Evolutionary conservation across 2,888 invertebrate species (phyloP).

Genomic region (Oscheius sp.): DNA sequence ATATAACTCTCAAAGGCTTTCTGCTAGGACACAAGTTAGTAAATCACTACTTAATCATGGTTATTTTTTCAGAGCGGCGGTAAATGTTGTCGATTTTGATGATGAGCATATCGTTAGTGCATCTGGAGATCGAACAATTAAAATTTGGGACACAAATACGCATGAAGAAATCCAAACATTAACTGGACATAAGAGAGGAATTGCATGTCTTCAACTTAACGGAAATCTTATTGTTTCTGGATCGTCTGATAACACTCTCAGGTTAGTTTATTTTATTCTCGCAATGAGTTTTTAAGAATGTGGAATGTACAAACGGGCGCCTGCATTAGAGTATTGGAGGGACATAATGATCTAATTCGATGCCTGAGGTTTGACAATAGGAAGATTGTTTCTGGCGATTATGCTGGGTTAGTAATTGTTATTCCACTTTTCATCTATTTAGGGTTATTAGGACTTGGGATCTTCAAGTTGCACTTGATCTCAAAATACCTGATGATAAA

Average conservation of each 20-base stretch:
- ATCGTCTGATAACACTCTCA: conserved; percentile 97
- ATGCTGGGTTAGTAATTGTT: conserved; percentile 99
- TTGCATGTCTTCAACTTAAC: conserved; percentile 97
- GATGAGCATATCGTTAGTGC: conserved; percentile 99
- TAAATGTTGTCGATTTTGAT: conserved; percentile 99
- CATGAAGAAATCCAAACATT: conserved; percentile 98
- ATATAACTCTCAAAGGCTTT: conserved; percentile 92
- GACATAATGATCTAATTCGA: conserved; percentile 96
- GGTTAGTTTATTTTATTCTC: no score
- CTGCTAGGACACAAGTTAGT: conserved; percentile 85
- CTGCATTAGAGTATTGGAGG: conserved; percentile 89
- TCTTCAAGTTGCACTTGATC: conserved; percentile 93
- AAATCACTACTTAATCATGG: background rate
- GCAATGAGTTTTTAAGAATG: conserved; percentile 76
- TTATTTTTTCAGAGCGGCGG: conserved; percentile 82
- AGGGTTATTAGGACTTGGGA: conserved; percentile 99
- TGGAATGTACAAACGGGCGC: conserved; percentile 84
- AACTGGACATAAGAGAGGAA: conserved; percentile 97
- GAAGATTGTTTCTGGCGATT: conserved; percentile 98
- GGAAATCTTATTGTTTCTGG: conserved; percentile 97
- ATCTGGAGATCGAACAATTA: conserved; percentile 97
- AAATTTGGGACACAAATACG: conserved; percentile 95
- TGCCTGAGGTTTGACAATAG: conserved; percentile 99
- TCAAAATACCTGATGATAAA: conserved; percentile 89
- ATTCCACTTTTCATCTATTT: background rate